A percentile compares a stretch with the other conserved stretches of the same genome.
phyloP scores from a whole-genome alignment of 2,797 vertebrate species.

The Arctocebus calabarensis region DNA sequence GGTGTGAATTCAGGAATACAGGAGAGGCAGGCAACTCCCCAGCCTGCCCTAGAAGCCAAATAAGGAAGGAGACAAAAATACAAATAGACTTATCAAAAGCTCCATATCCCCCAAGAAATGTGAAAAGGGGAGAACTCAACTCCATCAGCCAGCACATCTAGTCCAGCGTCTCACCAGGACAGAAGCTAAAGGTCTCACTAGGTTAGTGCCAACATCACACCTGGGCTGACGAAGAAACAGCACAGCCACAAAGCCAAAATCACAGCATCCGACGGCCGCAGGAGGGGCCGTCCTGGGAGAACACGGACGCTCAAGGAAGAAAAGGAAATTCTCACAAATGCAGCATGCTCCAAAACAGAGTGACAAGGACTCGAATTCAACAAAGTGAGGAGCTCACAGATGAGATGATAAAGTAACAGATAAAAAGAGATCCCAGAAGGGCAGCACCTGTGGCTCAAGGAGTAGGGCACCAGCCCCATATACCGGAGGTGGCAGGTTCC shows the following conservation, averaged over 20 bases:
- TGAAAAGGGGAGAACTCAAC: background rate
- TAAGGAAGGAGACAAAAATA: background rate
- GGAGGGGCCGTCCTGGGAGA: background rate
- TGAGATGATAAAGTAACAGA: background rate
- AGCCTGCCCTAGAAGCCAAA: background rate
- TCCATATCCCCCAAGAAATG: background rate
- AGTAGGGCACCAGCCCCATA: no score
- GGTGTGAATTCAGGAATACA: background rate
- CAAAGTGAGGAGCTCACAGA: background rate
- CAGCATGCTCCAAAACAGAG: background rate
- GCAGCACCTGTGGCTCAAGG: no score
- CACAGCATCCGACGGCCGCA: background rate
- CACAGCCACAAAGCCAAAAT: background rate
- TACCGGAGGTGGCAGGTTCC: no score
- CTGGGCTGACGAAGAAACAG: background rate
- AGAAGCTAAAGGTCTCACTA: background rate
- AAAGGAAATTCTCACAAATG: background rate
- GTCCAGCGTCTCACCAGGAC: background rate
- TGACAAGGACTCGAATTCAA: background rate
- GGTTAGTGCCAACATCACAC: background rate
- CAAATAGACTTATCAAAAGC: background rate
- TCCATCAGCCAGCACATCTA: fast-evolving
- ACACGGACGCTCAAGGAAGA: background rate
- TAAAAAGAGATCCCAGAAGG: background rate
- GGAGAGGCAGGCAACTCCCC: background rate